Conservation (phyloP, 1,140 invertebrate genomes). For the Eriocheir sinensis region DNA sequence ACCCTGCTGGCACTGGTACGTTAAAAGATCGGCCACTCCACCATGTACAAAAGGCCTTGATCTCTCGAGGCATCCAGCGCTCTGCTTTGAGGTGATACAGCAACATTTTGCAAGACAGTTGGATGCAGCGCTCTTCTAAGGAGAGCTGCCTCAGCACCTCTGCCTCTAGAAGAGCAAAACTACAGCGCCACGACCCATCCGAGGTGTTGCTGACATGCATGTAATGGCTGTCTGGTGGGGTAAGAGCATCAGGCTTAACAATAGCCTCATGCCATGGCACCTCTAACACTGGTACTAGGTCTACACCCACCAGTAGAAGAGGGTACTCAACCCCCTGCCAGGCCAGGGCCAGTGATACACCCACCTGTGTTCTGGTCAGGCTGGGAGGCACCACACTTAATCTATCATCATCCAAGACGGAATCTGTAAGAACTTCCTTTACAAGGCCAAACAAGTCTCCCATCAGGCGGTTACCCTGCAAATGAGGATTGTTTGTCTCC, state of each 20-base stretch:
- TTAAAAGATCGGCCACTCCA: conserved; percentile 1
- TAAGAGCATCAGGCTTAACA: background rate
- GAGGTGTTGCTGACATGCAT: conserved; percentile 33
- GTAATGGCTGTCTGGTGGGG: background rate
- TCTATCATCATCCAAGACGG: background rate
- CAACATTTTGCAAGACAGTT: conserved; percentile 20
- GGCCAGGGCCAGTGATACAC: conserved; percentile 32
- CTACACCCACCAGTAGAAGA: conserved; percentile 52
- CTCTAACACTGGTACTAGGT: conserved; percentile 59
- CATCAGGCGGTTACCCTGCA: conserved; percentile 22
- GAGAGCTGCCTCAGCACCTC: conserved; percentile 19
- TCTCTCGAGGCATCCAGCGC: conserved; percentile 43
- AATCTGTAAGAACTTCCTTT: background rate
- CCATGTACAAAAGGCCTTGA: conserved; percentile 30
- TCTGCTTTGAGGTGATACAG: conserved; percentile 37
- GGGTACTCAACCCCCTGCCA: conserved; percentile 67
- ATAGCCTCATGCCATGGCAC: conserved; percentile 9
- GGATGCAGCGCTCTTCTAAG: background rate
- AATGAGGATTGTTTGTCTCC: conserved; percentile 9
- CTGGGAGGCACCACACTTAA: conserved; percentile 61
- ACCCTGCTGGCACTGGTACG: background rate
- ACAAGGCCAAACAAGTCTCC: conserved; percentile 9
- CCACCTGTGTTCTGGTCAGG: conserved; percentile 61
- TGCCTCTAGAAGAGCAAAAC: conserved; percentile 34
- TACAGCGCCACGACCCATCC: conserved; percentile 37